phyloP scores from a whole-genome alignment of 2,888 invertebrate genomes.

The Parapristionchus giblindavisi region DNA sequence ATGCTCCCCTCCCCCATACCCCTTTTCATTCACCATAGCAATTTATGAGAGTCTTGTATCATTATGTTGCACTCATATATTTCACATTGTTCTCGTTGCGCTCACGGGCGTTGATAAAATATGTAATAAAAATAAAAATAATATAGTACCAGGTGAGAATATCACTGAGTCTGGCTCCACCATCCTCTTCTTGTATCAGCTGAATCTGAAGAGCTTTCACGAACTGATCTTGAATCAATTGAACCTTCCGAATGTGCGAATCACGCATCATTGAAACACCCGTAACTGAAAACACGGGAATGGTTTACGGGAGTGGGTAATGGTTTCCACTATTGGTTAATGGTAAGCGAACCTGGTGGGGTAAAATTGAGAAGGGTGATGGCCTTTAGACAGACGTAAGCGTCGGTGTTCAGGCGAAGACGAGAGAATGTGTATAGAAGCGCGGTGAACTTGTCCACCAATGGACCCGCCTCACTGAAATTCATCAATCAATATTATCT shows the following conservation, averaged over 20 bases:
- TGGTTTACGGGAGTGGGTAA: too few relatives aligned
- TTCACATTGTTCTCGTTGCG: too few relatives aligned
- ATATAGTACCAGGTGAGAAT: conserved; percentile 70
- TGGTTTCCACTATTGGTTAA: too few relatives aligned
- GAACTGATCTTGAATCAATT: conserved; percentile 83
- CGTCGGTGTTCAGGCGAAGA: conserved; percentile 91
- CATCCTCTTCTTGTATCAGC: conserved; percentile 59
- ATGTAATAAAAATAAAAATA: too few relatives aligned
- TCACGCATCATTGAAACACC: conserved; percentile 34
- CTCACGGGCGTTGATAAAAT: too few relatives aligned
- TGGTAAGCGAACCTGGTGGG: too few relatives aligned
- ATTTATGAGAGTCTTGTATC: too few relatives aligned
- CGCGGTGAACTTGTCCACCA: conserved; percentile 95
- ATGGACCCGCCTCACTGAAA: conserved; percentile 90
- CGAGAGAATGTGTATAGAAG: conserved; percentile 89
- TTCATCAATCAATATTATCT: conserved; percentile 72
- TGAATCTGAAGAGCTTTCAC: conserved; percentile 83
- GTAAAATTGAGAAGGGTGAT: conserved; percentile 86
- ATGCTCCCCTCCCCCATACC: too few relatives aligned
- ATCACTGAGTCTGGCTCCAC: conserved; percentile 68
- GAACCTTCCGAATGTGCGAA: conserved; percentile 56
- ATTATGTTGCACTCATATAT: too few relatives aligned
- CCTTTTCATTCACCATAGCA: too few relatives aligned
- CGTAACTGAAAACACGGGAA: conserved; percentile 8
- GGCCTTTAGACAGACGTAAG: conserved; percentile 97